A percentile compares a stretch with the other conserved stretches of the same genome.
phyloP scores from a whole-genome alignment of 2,113 vertebrate genomes.

The Pelecanoides urinatrix region DNA sequence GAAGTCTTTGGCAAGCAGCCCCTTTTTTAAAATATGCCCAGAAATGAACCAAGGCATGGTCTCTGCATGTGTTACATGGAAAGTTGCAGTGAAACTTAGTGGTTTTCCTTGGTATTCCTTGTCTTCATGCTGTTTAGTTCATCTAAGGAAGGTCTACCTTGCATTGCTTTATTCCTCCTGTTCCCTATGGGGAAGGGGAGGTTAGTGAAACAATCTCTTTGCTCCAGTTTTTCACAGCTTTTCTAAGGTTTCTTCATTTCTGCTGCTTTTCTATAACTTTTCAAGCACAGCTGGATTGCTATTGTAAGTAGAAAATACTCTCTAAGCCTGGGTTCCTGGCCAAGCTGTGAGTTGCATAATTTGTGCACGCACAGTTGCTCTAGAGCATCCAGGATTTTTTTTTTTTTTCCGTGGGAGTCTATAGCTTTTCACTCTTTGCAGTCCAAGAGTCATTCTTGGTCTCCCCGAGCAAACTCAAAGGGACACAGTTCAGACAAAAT shows the following conservation, averaged over 20 bases:
- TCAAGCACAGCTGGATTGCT: background rate
- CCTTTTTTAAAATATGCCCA: background rate
- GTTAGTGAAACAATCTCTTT: background rate
- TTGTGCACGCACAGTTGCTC: background rate
- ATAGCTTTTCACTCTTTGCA: background rate
- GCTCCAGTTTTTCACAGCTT: background rate
- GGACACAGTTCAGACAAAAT: background rate
- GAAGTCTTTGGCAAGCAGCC: background rate
- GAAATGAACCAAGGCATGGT: background rate
- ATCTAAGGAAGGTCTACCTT: background rate
- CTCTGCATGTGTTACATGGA: background rate
- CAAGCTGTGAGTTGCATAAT: background rate
- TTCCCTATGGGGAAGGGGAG: background rate
- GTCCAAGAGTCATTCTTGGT: background rate
- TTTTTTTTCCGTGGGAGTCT: background rate
- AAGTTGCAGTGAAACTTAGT: background rate
- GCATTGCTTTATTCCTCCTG: background rate
- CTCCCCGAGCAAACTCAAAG: background rate
- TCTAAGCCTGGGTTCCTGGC: background rate
- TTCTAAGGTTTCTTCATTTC: background rate
- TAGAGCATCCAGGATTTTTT: background rate
- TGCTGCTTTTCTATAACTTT: background rate
- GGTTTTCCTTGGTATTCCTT: background rate
- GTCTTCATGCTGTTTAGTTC: background rate
- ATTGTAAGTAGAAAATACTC: constrained; percentile 10